phyloP scores from a whole-genome alignment of 2,797 vertebrate species.

The Pelochelys cantorii region DNA sequence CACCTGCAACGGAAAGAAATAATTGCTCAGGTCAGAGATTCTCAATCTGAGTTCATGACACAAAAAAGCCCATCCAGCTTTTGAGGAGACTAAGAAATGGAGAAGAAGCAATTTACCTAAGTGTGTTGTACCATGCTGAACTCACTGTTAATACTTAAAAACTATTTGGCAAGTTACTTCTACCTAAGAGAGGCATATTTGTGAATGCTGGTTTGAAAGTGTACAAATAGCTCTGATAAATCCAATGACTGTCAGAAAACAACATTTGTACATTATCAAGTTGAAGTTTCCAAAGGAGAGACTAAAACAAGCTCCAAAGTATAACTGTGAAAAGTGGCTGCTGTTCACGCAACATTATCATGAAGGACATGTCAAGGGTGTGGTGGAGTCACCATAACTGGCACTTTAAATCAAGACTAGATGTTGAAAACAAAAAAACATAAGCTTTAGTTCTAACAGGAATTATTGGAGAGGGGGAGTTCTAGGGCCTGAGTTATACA shows the following conservation, averaged over 20 bases:
- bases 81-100: not conserved
- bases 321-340: not conserved
- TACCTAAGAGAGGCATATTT: fast-evolving
- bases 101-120: not conserved
- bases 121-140: not conserved
- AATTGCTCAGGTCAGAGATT: fast-evolving
- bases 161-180: not conserved
- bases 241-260: fast-evolving
- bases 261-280: not conserved
- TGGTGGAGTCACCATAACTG: not conserved
- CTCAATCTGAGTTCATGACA: not conserved
- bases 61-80: not conserved
- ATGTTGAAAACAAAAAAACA: not conserved
- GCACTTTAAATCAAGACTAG: not conserved
- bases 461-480: not conserved
- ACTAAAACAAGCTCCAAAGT: not conserved
- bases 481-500: not conserved
- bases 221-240: fast-evolving
- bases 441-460: not conserved
- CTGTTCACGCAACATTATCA: not conserved
- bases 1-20: slow-evolving; percentile 81
- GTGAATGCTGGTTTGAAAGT: not conserved
- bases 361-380: not conserved
- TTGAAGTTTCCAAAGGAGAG: not conserved
- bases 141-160: not conserved